Base-by-base conservation (phyloP, 2,888 invertebrate species). In the Coenonympha glycerion region DNA sequence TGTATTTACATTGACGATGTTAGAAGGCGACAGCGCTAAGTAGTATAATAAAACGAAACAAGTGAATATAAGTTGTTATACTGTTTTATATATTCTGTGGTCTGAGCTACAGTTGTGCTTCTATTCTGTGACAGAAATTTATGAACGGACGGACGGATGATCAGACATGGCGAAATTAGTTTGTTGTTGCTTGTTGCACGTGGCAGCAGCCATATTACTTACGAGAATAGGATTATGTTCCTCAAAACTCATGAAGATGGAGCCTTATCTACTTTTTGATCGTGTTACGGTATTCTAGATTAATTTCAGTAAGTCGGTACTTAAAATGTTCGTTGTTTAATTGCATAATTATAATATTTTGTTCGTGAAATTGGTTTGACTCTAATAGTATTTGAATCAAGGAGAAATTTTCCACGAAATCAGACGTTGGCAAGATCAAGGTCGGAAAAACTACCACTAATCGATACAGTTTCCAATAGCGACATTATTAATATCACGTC, bases 21-120 rank as follows among this genome's bases (percentile, higher is more conserved):
- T 47, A 47, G 53, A 55, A 31, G 16, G 49, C 50, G 49, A 34
- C 28, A 40, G 52, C 21, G 47, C 26, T 50, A 47, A 39, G n/a
- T 45, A 44, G 40, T 46, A 30, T 1, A 26, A 9, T 26, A 9
- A 11, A 30, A 30, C 5, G 24, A 26, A 26, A 3, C 8, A 36
- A 36, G 36, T 21, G 36, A 21, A n/a, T 19, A 11, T 36, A n/a
- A n/a, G 34, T 3, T 11, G 15, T 39, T 4, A 15, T n/a, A 34
- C 2, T n/a, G 2, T 11, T 31, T 15, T 15, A 8, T 5, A 3
- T 36, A 19, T n/a, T 36, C 3, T 34, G n/a, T 6, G n/a, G 2
- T 19, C 9, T 13, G 6, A 3, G 4, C 9, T 6, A 13, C 13
- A 13, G n/a, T n/a, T n/a, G n/a, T 8, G 15, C 24, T 39, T 22